These are phyloP conservation scores for Drosophila arizonae DNA, from an alignment of 1,140 invertebrate genomes.

Conservation along the genomic window DNA sequence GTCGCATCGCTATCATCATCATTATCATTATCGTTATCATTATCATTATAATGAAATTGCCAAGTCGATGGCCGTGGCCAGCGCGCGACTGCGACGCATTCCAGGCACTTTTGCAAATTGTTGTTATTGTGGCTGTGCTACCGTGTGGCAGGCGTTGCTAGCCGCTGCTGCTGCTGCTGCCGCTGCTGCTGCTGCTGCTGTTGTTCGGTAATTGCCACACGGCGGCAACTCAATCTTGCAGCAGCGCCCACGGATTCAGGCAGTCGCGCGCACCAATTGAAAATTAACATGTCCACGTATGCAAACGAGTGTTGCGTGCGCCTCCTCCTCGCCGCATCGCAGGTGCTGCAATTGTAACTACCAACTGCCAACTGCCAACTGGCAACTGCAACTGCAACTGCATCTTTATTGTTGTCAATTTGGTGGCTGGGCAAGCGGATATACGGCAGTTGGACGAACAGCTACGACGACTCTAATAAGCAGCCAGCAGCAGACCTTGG, in stretches of 20 bases:
- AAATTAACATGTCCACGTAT: conserved; percentile 74
- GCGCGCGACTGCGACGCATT: conserved; percentile 17
- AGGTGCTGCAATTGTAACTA: conserved; percentile 49
- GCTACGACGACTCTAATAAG: not conserved
- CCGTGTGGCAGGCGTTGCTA: conserved; percentile 36
- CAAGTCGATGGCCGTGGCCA: conserved; percentile 44
- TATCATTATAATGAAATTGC: conserved; percentile 75
- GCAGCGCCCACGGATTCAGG: conserved; percentile 47
- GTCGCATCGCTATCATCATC: not conserved
- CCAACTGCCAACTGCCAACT: conserved; percentile 24
- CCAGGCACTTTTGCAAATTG: conserved; percentile 44
- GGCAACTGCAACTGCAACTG: conserved; percentile 16
- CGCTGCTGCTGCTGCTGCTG: conserved; percentile 43
- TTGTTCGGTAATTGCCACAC: conserved; percentile 60
- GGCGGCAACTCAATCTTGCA: conserved; percentile 61
- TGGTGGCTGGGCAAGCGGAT: conserved; percentile 49
- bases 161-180: not conserved
- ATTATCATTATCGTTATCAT: conserved; percentile 54
- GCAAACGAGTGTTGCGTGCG: conserved; percentile 47
- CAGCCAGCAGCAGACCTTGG: not conserved
- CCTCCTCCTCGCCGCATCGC: conserved; percentile 51
- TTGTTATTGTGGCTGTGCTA: conserved; percentile 60
- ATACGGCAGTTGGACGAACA: conserved; percentile 7
- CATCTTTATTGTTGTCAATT: conserved; percentile 70
- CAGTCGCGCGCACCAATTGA: conserved; percentile 64